These are phyloP conservation scores for Meloidogyne chitwoodi DNA, from an alignment of 1,140 invertebrate species.

Conservation along the genomic window DNA sequence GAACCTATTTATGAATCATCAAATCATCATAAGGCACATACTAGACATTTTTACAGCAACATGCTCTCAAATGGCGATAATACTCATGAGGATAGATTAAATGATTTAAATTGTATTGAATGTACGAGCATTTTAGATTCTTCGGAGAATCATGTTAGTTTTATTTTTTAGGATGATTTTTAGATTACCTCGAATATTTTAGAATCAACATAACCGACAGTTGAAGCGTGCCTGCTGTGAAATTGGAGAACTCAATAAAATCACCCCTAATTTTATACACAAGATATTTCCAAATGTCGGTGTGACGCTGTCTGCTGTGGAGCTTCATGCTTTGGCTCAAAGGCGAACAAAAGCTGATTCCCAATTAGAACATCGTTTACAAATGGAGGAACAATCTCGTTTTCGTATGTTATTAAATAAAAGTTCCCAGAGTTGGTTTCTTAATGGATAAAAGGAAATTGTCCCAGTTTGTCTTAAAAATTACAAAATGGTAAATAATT, in stretches of 20 bases:
- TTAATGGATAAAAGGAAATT: not conserved
- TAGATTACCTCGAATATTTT: not conserved
- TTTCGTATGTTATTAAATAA: not conserved
- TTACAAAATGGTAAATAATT: not conserved
- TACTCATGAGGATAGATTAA: not conserved
- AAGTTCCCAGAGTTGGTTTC: not conserved
- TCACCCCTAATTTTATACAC: not conserved
- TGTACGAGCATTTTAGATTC: not conserved
- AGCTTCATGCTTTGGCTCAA: not conserved
- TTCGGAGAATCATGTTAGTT: not conserved
- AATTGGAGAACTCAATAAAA: not conserved
- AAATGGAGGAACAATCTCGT: not conserved
- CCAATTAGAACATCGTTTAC: not conserved
- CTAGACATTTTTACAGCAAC: not conserved
- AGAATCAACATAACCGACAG: not conserved
- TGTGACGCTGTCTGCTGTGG: not conserved
- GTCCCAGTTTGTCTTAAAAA: not conserved
- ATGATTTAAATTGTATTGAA: not conserved
- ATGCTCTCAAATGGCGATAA: not conserved
- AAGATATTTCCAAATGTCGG: not conserved
- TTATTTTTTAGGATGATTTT: not conserved
- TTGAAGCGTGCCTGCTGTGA: not conserved
- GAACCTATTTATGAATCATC: not conserved
- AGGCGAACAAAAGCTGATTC: not conserved
- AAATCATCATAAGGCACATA: not conserved